Percentiles rank a stretch among this genome's conserved stretches.
phyloP scores from a whole-genome alignment of 2,113 vertebrate genomes.

The Craseonycteris thonglongyai region DNA sequence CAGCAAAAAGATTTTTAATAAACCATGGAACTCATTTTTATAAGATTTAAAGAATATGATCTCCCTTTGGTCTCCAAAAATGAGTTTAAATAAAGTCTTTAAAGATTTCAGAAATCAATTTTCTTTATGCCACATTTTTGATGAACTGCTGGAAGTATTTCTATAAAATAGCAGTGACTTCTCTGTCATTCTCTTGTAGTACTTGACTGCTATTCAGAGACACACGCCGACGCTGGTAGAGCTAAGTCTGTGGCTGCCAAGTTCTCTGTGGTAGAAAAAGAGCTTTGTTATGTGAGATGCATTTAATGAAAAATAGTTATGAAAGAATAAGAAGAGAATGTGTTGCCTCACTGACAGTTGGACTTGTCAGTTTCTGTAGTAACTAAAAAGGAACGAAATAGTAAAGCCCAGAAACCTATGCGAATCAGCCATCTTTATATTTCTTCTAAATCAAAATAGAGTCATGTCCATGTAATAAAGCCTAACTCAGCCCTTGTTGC shows the following conservation, averaged over 20 bases:
- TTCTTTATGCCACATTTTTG: conserved; percentile 46
- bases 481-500: not conserved
- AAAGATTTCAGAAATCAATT: conserved; percentile 57
- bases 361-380: conserved; percentile 29
- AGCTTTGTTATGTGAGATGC: conserved; percentile 28
- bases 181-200: not conserved
- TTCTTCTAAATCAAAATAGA: conserved; percentile 49
- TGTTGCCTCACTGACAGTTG: conserved; percentile 11
- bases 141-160: conserved; percentile 38
- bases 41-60: conserved; percentile 36
- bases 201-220: conserved; percentile 32
- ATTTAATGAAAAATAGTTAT: conserved; percentile 35
- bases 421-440: conserved; percentile 11
- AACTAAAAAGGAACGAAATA: conserved; percentile 1
- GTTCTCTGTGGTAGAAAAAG: conserved; percentile 36
- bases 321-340: conserved; percentile 35
- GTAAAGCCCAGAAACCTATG: not conserved
- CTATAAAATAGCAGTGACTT: conserved; percentile 19
- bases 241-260: not conserved
- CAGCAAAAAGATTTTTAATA: conserved; percentile 35
- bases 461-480: not conserved
- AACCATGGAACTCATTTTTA: conserved; percentile 43
- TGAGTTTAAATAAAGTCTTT: conserved; percentile 51
- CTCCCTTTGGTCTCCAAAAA: conserved; percentile 37
- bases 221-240: not conserved